A percentile compares a stretch with the other conserved stretches of the same genome.
These are phyloP conservation scores for Danionella dracula DNA, from an alignment of 2,797 vertebrate genomes.

Conservation along the genomic window DNA sequence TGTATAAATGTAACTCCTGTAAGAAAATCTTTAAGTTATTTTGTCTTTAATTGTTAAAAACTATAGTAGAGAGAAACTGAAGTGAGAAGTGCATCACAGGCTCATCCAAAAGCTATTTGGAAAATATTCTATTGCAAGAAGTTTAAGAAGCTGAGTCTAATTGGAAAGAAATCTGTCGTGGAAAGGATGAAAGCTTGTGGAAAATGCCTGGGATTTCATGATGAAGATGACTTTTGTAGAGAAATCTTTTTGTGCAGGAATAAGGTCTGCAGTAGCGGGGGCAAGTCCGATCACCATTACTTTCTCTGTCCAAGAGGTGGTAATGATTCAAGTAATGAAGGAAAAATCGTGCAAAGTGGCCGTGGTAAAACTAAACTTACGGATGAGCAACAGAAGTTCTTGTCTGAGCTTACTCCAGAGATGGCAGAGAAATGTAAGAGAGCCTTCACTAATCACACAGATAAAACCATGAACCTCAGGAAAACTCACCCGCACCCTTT, in stretches of 20 bases:
- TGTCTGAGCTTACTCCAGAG: background rate
- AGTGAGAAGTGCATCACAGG: too few relatives aligned
- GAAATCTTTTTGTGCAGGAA: background rate
- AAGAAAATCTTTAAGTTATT: too few relatives aligned
- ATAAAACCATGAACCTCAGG: too few relatives aligned
- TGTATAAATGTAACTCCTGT: too few relatives aligned
- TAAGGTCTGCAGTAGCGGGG: background rate
- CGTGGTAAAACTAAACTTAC: background rate
- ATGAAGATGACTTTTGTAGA: background rate
- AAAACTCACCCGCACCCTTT: background rate
- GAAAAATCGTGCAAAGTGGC: background rate
- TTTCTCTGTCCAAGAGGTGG: background rate
- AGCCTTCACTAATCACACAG: background rate
- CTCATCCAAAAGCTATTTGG: too few relatives aligned
- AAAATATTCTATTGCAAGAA: background rate
- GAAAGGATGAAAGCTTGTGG: too few relatives aligned
- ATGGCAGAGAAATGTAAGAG: background rate
- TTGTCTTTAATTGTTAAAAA: too few relatives aligned
- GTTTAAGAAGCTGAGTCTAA: background rate
- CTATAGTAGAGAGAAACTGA: too few relatives aligned
- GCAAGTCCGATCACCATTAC: background rate
- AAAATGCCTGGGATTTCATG: background rate
- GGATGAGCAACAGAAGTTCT: background rate
- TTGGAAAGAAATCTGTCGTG: too few relatives aligned
- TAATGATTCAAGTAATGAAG: background rate